Percentiles rank a stretch among this genome's conserved stretches.
These are phyloP conservation scores for Epistrophe grossulariae DNA, from an alignment of 2,888 invertebrate genomes.

Conservation along the genomic window DNA sequence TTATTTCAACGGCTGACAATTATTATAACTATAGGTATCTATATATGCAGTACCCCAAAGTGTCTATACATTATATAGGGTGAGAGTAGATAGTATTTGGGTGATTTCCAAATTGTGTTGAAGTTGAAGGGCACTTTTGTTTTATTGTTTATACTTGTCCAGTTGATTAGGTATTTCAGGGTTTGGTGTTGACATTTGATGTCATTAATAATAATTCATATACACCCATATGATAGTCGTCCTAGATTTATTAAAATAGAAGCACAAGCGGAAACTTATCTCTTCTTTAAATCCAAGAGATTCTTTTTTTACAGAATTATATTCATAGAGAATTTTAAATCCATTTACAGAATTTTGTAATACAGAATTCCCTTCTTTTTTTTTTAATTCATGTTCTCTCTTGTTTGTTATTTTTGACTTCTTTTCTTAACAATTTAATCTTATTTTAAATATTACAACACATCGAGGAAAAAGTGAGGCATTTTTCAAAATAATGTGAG, in stretches of 20 bases:
- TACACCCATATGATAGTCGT: slow-evolving; percentile 18
- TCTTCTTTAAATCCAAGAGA: not conserved
- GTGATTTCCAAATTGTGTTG: not conserved
- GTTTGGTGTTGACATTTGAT: slow-evolving; percentile 69
- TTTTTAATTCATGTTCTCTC: too few species aligned
- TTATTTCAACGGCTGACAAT: slow-evolving; percentile 43
- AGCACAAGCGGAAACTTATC: not conserved
- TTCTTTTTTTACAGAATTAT: not conserved
- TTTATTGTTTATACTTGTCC: slow-evolving; percentile 63
- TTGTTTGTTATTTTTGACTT: too few species aligned
- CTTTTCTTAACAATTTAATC: too few species aligned
- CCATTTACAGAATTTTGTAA: too few species aligned
- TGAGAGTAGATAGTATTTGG: not conserved
- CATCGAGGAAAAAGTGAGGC: too few species aligned
- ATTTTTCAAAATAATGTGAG: too few species aligned
- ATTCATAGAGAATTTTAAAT: too few species aligned
- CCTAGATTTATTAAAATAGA: not conserved
- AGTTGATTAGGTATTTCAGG: slow-evolving; percentile 73
- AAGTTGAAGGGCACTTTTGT: slow-evolving; percentile 44
- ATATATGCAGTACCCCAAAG: slow-evolving; percentile 32
- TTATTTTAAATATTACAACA: too few species aligned
- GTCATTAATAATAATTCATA: slow-evolving; percentile 72
- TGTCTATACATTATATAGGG: too few species aligned
- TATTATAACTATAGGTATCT: slow-evolving; percentile 24
- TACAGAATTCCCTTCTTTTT: too few species aligned